phyloP scores from a whole-genome alignment of 2,888 invertebrate species.

The Eucera pruinosa region DNA sequence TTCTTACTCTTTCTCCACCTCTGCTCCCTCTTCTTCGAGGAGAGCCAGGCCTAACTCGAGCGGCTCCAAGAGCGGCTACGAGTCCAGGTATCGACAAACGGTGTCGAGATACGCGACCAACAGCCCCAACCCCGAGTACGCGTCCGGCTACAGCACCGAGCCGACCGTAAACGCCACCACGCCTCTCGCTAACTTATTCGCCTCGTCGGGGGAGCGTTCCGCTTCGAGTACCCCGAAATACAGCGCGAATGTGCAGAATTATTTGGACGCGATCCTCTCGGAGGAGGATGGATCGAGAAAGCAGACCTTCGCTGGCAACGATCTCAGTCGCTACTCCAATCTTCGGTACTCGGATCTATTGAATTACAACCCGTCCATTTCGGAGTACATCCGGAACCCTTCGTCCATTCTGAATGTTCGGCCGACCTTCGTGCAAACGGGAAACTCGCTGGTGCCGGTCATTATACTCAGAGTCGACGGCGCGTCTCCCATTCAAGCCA shows the following conservation, averaged over 20 bases:
- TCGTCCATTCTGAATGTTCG: slow-evolving; percentile 81
- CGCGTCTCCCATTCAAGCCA: slow-evolving; percentile 76
- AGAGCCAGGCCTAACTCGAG: background rate
- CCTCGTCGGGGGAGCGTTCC: slow-evolving; percentile 63
- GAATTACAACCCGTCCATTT: slow-evolving; percentile 82
- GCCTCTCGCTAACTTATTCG: slow-evolving; percentile 44
- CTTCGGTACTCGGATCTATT: slow-evolving; percentile 77
- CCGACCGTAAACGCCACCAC: slow-evolving; percentile 48
- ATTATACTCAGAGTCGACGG: slow-evolving; percentile 82
- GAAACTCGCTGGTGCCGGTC: slow-evolving; percentile 81
- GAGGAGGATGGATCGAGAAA: slow-evolving; percentile 28
- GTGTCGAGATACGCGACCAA: slow-evolving; percentile 73
- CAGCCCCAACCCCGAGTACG: slow-evolving; percentile 77
- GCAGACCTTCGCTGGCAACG: slow-evolving; percentile 25
- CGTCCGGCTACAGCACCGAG: slow-evolving; percentile 52
- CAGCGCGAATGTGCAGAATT: slow-evolving; percentile 69
- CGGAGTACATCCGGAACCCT: slow-evolving; percentile 81
- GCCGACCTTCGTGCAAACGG: slow-evolving; percentile 82
- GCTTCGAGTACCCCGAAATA: slow-evolving; percentile 68
- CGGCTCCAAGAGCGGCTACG: slow-evolving; percentile 19
- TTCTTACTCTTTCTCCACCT: slow-evolving; percentile 23
- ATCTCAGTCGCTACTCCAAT: slow-evolving; percentile 61
- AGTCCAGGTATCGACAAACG: background rate
- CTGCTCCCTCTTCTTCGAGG: slow-evolving; percentile 13
- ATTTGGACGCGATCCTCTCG: slow-evolving; percentile 61